A percentile compares a stretch with the other conserved stretches of the same genome.
phyloP scores from a whole-genome alignment of 2,113 vertebrate species.

The Malurus alboscapulatus region DNA sequence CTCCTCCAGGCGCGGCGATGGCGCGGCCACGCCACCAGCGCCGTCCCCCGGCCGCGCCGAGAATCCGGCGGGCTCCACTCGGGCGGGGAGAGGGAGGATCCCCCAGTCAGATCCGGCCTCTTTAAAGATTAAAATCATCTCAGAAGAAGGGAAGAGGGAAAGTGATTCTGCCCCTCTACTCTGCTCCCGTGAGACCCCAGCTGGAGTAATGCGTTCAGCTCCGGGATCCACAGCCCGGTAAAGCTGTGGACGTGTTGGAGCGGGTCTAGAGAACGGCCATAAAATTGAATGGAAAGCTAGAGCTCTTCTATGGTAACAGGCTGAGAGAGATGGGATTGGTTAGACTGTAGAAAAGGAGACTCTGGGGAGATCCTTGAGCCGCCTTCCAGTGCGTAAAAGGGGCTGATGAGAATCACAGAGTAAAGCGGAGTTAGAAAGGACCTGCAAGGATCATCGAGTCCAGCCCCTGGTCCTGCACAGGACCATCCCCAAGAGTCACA shows the following conservation, averaged over 20 bases:
- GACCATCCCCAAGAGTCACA: not conserved
- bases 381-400: not conserved
- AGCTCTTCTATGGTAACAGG: not conserved
- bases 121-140: accelerated
- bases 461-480: not conserved
- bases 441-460: not conserved
- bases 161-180: not conserved
- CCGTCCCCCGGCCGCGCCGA: not conserved
- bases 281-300: not conserved
- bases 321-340: not conserved
- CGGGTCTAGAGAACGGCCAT: not conserved
- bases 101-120: accelerated
- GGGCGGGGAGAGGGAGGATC: accelerated
- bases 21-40: not conserved
- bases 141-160: not conserved
- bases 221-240: not conserved
- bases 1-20: not conserved
- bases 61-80: not conserved
- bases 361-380: not conserved
- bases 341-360: not conserved
- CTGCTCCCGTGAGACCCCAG: not conserved
- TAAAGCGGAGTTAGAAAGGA: not conserved
- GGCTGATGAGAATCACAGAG: not conserved
- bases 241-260: not conserved
- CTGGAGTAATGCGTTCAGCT: not conserved